Percentiles rank a stretch among this genome's conserved stretches.
Conservation (phyloP, 2,797 vertebrate species). For the Hydrocynus forskahlii region DNA sequence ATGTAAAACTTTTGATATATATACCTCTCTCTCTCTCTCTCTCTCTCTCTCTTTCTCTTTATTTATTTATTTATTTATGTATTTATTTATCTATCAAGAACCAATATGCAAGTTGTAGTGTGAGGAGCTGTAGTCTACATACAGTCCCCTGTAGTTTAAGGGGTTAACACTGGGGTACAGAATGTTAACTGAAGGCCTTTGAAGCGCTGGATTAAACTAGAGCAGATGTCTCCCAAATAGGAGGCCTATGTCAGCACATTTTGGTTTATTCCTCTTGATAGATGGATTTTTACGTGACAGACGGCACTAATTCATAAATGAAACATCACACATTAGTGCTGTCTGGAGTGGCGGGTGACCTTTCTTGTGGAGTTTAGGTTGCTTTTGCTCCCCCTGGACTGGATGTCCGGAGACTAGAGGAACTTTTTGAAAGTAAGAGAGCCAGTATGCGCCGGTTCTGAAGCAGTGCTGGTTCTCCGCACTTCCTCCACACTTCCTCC, state of each 20-base stretch:
- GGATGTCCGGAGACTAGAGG: constrained; percentile 37
- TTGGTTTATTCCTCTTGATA: constrained; percentile 29
- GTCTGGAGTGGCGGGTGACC: constrained; percentile 46
- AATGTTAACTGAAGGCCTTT: constrained; percentile 54
- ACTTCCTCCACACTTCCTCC: constrained; percentile 26
- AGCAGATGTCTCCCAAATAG: constrained; percentile 52
- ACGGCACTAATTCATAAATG: constrained; percentile 50
- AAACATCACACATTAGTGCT: constrained; percentile 38
- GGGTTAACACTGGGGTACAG: constrained; percentile 38
- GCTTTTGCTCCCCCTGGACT: background rate
- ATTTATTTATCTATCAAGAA: no score
- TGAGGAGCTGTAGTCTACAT: background rate
- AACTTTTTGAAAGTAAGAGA: constrained; percentile 42
- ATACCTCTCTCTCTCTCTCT: no score
- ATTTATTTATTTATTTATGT: no score
- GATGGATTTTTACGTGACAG: constrained; percentile 44
- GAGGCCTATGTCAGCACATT: constrained; percentile 14
- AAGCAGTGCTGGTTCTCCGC: constrained; percentile 8
- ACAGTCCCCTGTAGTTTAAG: background rate
- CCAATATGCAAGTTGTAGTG: background rate
- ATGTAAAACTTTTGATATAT: no score
- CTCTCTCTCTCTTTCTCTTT: no score
- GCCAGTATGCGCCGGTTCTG: constrained; percentile 6
- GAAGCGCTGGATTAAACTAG: constrained; percentile 56
- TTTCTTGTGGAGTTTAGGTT: constrained; percentile 38